Conservation (phyloP, 2,888 invertebrate species). For the Nebria salina region DNA sequence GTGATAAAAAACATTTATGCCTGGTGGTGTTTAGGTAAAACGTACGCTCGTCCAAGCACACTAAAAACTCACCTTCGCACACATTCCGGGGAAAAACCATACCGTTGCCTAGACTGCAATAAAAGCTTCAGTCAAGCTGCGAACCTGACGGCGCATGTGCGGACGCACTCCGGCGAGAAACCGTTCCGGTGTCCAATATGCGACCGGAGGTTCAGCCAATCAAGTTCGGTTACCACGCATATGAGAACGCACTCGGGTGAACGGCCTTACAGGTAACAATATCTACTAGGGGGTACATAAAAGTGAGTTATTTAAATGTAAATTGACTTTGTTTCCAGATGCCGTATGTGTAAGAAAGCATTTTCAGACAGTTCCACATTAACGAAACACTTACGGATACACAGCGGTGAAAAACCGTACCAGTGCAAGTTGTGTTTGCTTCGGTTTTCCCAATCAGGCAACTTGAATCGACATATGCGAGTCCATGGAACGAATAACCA, state of each 20-base stretch:
- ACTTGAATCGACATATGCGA: slow-evolving; percentile 98
- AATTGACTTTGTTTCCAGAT: slow-evolving; percentile 65
- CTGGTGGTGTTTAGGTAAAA: slow-evolving; percentile 68
- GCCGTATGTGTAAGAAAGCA: slow-evolving; percentile 96
- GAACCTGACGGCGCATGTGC: slow-evolving; percentile 95
- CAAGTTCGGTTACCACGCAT: slow-evolving; percentile 96
- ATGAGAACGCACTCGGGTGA: slow-evolving; percentile 99
- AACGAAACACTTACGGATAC: slow-evolving; percentile 95
- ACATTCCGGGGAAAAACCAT: slow-evolving; percentile 95
- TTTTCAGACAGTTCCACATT: slow-evolving; percentile 98
- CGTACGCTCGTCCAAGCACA: slow-evolving; percentile 95
- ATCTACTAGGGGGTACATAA: no score
- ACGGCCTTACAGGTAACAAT: slow-evolving; percentile 75
- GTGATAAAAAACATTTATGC: no score
- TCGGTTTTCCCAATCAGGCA: slow-evolving; percentile 97
- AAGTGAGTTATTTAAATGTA: slow-evolving; percentile 55
- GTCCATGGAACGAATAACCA: slow-evolving; percentile 81
- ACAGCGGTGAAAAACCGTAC: slow-evolving; percentile 95
- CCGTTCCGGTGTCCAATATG: slow-evolving; percentile 98
- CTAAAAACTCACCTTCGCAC: slow-evolving; percentile 96
- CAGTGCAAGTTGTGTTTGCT: slow-evolving; percentile 96
- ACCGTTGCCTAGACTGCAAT: slow-evolving; percentile 91
- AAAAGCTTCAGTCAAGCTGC: slow-evolving; percentile 99
- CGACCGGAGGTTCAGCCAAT: slow-evolving; percentile 95
- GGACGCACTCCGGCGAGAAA: slow-evolving; percentile 97